Conservation (phyloP, 1,140 invertebrate genomes). For the Protaetia brevitarsis region DNA sequence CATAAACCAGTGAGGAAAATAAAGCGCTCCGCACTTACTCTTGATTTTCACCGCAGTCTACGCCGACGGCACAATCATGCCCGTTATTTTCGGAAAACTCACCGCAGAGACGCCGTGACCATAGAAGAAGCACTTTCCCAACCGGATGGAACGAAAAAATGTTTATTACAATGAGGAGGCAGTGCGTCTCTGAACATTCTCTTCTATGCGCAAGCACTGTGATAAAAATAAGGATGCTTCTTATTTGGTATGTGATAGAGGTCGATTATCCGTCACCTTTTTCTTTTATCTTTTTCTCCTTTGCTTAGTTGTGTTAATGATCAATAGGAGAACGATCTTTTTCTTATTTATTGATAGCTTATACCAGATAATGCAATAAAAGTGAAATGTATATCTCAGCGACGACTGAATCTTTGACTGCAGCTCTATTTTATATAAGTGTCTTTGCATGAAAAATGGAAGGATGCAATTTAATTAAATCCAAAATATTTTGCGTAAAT, state of each 20-base stretch:
- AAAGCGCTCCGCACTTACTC: background rate
- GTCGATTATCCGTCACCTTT: background rate
- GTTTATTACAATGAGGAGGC: background rate
- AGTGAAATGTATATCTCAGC: background rate
- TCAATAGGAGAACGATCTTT: background rate
- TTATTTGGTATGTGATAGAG: background rate
- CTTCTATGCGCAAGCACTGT: background rate
- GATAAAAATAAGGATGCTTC: background rate
- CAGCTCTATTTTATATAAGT: too few species aligned
- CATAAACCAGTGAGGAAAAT: background rate
- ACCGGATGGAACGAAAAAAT: background rate
- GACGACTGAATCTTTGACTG: too few species aligned
- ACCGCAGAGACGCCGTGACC: background rate
- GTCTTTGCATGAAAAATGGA: too few species aligned
- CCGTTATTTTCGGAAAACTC: background rate
- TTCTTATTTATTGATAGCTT: background rate
- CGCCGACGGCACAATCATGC: background rate
- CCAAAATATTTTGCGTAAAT: too few species aligned
- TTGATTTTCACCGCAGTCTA: background rate
- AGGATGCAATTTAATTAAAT: too few species aligned
- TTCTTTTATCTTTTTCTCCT: background rate
- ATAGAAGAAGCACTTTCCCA: background rate
- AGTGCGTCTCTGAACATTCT: background rate
- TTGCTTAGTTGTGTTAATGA: background rate
- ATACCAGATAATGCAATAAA: too few species aligned